Base-by-base conservation (phyloP, 2,113 vertebrate genomes). In the Ariopsis seemanni region DNA sequence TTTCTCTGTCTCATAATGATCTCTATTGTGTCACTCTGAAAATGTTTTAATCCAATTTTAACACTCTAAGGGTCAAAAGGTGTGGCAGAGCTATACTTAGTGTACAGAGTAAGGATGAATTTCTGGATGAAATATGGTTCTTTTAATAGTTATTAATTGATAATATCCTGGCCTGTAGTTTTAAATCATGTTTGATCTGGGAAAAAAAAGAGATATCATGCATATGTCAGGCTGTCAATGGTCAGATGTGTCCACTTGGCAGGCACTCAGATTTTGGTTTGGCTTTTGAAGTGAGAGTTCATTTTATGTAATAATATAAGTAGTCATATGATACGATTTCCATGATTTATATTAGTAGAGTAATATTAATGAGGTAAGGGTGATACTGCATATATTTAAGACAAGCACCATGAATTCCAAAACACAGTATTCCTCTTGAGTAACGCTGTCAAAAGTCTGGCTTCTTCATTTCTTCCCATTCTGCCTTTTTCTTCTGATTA, bases 1-100 rank as follows among this genome's bases (percentile, higher is more conserved):
- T 53, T 83, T 88, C 75, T 82, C 74, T 86, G 75, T 86, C 80
- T 71, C 69, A 57, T 78, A 62, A 83, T 88, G 27, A 20, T 65
- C 25, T 85, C 6, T 82, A 74, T n/a, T 75, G 18, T 75, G 86
- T 67, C 17, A 48, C 57, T 67, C 55, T 55, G 34, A 15, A 80
- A 60, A 84, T 72, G 18, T 65, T 82, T 58, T 34, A 72, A 78
- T 82, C 18, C 79, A 7, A 81, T 86, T 86, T 80, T 50, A 20
- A 80, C 50, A 34, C 58, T 65, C 50, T 30, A 62, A 87, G 34
- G 67, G 85, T 85, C 65, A 87, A 67, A 57, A 48, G 83, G 77
- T n/a, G 52, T 82, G 27, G 50, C 20, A 25, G 17, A 14, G 14
- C 34, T 58, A 67, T 52, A 62, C 52, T 52, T 22, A 62, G 53